Evolutionary conservation across 2,797 vertebrate species (phyloP), one percentile per base, ranked within the genome.

Genomic region (Pteronotus mesoamericanus): DNA sequence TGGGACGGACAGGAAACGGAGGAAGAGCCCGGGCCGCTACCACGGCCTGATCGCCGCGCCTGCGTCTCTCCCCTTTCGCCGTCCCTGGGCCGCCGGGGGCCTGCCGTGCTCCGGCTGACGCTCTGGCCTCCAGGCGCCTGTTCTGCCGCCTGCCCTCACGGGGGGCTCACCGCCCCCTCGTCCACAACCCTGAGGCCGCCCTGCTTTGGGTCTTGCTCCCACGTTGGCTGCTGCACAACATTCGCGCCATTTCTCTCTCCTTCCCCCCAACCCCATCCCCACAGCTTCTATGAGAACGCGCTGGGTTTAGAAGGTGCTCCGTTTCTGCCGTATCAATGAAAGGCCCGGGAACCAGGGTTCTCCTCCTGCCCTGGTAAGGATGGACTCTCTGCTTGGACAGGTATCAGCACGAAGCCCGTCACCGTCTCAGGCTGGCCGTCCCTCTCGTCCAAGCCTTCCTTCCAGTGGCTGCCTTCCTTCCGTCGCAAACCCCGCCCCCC

Each of bases 1-100:
- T 42, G 61, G 68, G 42, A 37, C 6, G 32, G 22, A 32, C 22
- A 11, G 29, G 69, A 51, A 75, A 24, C 19, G 14, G 1, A 0
- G 4, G 53, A 15, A 77, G 34, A 6, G 39, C 26, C 71, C 57
- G 2, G 9, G 34, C 37, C n/a, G 37, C 59, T 21, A 26, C 66
- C 4, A 3, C 1, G 1, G 16, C 75, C 15, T 29, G 55, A 26
- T 48, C 26, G 0, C 0, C 32, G 5, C 0, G 10, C 16, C 82
- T 6, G 19, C 1, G 44, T 19, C 42, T 26, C 7, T 21, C 18
- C 72, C 57, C 64, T 15, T 24, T 34, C 44, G 75, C 69, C 21
- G 1, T 51, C 64, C 86, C 72, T 0, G 2, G 9, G 53, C 48
- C 72, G 22, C 89, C 74, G 26, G 44, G 89, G 89, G 21, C 61